phyloP scores from a whole-genome alignment of 2,113 vertebrate species.

The Strix uralensis region DNA sequence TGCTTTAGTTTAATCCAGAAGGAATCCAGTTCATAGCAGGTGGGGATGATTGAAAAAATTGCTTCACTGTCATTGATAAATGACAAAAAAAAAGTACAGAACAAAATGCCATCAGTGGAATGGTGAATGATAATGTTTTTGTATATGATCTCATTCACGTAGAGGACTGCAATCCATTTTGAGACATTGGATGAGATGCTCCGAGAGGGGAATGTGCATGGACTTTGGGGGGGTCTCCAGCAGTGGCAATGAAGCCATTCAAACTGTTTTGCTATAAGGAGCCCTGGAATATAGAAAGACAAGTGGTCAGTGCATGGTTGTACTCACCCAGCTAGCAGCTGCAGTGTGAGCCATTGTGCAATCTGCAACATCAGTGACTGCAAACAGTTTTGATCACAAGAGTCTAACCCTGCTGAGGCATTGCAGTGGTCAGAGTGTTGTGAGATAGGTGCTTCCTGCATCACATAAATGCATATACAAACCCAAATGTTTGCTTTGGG shows the following conservation, averaged over 20 bases:
- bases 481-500: not conserved
- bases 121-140: not conserved
- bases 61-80: not conserved
- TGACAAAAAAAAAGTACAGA: not conserved
- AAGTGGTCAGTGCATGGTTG: not conserved
- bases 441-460: not conserved
- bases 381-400: not conserved
- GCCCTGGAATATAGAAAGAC: not conserved
- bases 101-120: not conserved
- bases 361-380: not conserved
- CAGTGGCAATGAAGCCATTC: not conserved
- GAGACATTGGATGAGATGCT: not conserved
- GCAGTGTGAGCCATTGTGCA: fast-evolving
- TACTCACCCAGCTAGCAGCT: not conserved
- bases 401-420: not conserved
- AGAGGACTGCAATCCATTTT: not conserved
- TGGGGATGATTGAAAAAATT: not conserved
- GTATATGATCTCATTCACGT: not conserved
- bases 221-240: not conserved
- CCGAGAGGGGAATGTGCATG: not conserved
- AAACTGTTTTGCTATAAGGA: not conserved
- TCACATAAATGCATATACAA: not conserved
- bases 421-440: not conserved
- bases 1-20: not conserved
- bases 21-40: not conserved